Evolutionary conservation across 2,888 invertebrate genomes (phyloP).

Genomic region (Brenthis daphne): DNA sequence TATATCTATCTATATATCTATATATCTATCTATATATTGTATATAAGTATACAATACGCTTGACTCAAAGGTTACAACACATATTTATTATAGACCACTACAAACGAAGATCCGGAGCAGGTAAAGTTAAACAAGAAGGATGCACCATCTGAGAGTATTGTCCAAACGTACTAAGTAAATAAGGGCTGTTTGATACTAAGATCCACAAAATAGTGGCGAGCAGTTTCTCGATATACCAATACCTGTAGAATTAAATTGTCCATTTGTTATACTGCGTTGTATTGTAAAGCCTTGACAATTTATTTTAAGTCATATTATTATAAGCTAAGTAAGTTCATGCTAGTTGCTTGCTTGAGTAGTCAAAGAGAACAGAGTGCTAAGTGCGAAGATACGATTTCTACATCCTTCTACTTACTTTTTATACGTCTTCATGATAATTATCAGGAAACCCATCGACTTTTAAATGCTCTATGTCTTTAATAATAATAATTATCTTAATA

Average conservation of each 20-base stretch:
- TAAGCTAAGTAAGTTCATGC: too few species aligned
- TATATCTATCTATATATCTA: too few species aligned
- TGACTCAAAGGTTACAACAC: constrained; percentile 2
- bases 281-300: background rate
- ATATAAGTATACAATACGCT: background rate
- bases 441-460: too few species aligned
- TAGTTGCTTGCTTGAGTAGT: too few species aligned
- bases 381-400: too few species aligned
- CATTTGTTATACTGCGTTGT: background rate
- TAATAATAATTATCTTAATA: too few species aligned
- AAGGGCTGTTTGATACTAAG: constrained; percentile 18
- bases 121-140: constrained; percentile 17
- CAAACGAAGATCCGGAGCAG: constrained; percentile 8
- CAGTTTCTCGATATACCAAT: background rate
- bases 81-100: constrained; percentile 10
- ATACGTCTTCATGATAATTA: too few species aligned
- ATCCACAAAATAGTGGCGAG: constrained; percentile 9
- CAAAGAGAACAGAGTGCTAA: too few species aligned
- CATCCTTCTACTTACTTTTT: too few species aligned
- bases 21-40: too few species aligned
- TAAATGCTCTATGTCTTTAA: too few species aligned
- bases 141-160: constrained; percentile 8
- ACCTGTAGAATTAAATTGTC: background rate
- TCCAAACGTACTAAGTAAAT: constrained; percentile 17
- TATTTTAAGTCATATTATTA: too few species aligned